Evolutionary conservation across 2,113 vertebrate species (phyloP).

Genomic region (Odontesthes bonariensis): DNA sequence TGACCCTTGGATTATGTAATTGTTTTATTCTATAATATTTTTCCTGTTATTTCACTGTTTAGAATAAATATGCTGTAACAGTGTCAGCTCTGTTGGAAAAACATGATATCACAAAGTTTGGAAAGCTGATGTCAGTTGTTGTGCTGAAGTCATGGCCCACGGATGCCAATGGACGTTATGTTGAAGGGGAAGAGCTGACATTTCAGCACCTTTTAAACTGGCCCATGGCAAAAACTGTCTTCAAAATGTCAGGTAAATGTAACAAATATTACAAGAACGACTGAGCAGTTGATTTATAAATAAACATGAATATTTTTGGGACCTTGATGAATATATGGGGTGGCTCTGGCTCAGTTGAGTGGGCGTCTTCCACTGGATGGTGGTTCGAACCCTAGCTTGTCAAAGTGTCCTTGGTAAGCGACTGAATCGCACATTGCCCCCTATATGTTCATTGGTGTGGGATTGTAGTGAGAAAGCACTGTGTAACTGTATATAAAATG

Average conservation of each 20-base stretch:
- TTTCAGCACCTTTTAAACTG: constrained; percentile 44
- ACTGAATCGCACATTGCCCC: too few species aligned
- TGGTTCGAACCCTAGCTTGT: too few species aligned
- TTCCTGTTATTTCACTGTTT: not conserved
- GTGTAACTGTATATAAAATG: too few species aligned
- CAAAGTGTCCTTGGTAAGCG: too few species aligned
- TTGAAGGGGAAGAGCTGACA: constrained; percentile 25
- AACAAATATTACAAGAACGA: not conserved
- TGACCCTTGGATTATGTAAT: not conserved
- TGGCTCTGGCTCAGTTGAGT: too few species aligned
- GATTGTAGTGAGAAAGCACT: too few species aligned
- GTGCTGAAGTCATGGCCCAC: constrained; percentile 50
- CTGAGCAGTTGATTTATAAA: not conserved
- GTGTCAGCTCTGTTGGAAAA: not conserved
- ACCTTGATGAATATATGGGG: too few species aligned
- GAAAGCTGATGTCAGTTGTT: constrained; percentile 50
- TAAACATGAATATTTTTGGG: not conserved
- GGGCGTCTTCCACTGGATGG: too few species aligned
- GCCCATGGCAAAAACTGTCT: constrained; percentile 41
- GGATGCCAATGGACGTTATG: constrained; percentile 3
- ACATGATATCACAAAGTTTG: constrained; percentile 43
- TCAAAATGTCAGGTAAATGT: constrained; percentile 33
- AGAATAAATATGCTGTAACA: constrained; percentile 25
- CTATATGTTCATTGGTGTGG: too few species aligned
- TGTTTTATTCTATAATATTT: not conserved